Conservation (phyloP, 64 coral and sea anemone species). For the Pocillopora damicornis region DNA sequence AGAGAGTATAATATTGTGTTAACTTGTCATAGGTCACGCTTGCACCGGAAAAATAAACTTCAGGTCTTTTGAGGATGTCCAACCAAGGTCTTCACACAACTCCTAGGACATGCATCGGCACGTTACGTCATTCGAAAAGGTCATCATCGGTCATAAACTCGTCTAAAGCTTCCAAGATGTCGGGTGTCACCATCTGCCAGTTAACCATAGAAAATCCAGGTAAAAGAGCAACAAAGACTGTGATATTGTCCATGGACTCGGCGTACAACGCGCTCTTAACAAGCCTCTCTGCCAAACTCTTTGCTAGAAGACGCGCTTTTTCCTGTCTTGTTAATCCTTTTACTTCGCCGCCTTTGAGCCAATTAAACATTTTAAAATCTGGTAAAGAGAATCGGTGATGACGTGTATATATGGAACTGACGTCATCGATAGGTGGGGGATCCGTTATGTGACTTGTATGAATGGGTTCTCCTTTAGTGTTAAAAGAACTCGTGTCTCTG, state of each 20-base stretch:
- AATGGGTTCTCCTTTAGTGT: neutral
- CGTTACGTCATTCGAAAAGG: neutral
- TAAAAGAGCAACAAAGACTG: slow-evolving; percentile 74
- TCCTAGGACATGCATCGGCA: neutral
- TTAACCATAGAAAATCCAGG: slow-evolving; percentile 77
- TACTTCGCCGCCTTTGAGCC: neutral
- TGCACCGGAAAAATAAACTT: too few relatives aligned
- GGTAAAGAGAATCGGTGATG: slow-evolving; percentile 33
- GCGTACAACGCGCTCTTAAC: slow-evolving; percentile 72
- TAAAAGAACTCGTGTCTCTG: neutral
- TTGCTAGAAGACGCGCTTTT: slow-evolving; percentile 65
- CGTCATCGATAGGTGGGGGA: neutral
- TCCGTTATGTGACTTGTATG: neutral
- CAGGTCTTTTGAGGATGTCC: too few relatives aligned
- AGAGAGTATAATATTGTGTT: too few relatives aligned
- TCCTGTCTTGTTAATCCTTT: slow-evolving; percentile 52
- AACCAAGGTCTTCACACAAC: neutral
- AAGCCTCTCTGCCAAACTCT: slow-evolving; percentile 65
- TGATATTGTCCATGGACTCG: slow-evolving; percentile 77
- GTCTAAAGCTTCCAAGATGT: slow-evolving; percentile 32
- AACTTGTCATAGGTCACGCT: too few relatives aligned
- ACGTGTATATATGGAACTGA: slow-evolving; percentile 11
- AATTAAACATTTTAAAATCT: neutral
- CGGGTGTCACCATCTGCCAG: slow-evolving; percentile 40
- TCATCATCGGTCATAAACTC: slow-evolving; percentile 15